Base-by-base conservation (phyloP, 2,888 invertebrate species). In the Phorcus lineatus region DNA sequence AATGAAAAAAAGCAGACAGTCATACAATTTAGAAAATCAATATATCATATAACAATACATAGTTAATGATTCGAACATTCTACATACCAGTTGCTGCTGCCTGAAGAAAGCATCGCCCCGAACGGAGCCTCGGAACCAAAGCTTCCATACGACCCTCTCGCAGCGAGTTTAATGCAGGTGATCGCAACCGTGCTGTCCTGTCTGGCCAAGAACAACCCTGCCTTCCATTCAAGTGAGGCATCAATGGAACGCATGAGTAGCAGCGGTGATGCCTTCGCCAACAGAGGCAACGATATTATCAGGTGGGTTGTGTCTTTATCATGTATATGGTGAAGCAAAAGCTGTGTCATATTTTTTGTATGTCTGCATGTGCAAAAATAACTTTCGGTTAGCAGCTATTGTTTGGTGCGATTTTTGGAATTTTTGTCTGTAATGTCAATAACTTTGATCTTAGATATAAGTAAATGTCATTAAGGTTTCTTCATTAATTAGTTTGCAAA, bases 71-170 rank as follows among this genome's bases (percentile, higher is more conserved):
- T 57, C 24, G 1, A 3, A 24, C 24, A 24, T 19, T 57, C 52
- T 75, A 53, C 36, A 0, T n/a, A 70, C 13, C 67, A 81, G 81
- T 28, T 77, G 47, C 70, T 81, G 31, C 74, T 81, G 24, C 79
- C 79, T 36, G 81, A 81, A n/a, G 40, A 74, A 36, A 75, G 22
- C 16, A 17, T 53, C 47, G 75, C 55, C 28, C 24, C 47, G 7
- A 78, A 55, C 17, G 74, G 28, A 22, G 13, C 62, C 3, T 54
- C 22, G 11, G 75, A 54, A n/a, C 53, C 31, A 16, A 74, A 76
- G 17, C 88, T 93, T 66, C 93, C 93, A 1, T 90, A 89, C 70
- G 94, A 94, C 86, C 85, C 91, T n/a, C 89, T 93, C 47, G 91
- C 92, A 47, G 86, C 88, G 78, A 88, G 87, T 75, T 86, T 92